Conservation (phyloP, 2,113 vertebrate species). For the Cyprinodon variegatus region DNA sequence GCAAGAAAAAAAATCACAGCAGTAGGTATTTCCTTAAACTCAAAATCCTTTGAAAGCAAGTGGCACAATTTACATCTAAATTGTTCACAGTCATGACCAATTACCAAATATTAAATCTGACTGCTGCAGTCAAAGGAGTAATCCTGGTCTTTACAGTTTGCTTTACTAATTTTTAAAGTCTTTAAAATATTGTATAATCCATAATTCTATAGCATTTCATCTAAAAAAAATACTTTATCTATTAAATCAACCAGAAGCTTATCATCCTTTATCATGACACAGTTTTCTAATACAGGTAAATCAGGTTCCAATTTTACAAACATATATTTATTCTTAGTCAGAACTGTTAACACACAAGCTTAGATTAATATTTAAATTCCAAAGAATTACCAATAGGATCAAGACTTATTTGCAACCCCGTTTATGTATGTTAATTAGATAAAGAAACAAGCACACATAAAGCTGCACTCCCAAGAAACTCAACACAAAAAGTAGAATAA, state of each 20-base stretch:
- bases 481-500: not conserved
- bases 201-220: too few relatives aligned
- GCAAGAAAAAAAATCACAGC: slow-evolving; percentile 9
- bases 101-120: not conserved
- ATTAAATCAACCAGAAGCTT: too few relatives aligned
- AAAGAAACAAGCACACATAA: not conserved
- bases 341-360: not conserved
- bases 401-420: not conserved
- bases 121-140: slow-evolving; percentile 4
- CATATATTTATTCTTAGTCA: not conserved
- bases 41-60: slow-evolving; percentile 31
- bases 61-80: slow-evolving; percentile 19
- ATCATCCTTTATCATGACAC: too few relatives aligned
- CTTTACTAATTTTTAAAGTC: too few relatives aligned
- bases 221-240: too few relatives aligned
- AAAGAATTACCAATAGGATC: not conserved
- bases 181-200: too few relatives aligned
- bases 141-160: not conserved
- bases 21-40: slow-evolving; percentile 29
- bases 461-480: not conserved
- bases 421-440: not conserved
- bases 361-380: not conserved
- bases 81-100: slow-evolving; percentile 18
- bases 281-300: not conserved
- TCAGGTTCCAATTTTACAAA: not conserved